Conservation (phyloP, 2,888 invertebrate genomes). For the Nephrotoma guestfalica region DNA sequence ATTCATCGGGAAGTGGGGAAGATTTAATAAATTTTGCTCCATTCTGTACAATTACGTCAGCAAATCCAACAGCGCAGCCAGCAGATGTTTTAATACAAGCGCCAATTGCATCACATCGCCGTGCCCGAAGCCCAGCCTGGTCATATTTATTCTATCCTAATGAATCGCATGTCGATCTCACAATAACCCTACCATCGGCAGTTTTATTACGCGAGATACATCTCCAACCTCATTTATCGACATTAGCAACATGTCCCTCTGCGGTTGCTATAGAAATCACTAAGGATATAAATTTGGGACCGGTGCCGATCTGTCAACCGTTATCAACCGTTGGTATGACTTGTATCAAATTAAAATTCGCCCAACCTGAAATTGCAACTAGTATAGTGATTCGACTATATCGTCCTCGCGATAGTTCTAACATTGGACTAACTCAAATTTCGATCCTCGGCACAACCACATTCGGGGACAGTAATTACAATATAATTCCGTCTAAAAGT, state of each 20-base stretch:
- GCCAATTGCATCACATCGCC: slow-evolving; percentile 60
- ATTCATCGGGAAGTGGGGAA: slow-evolving; percentile 28
- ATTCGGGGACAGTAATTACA: slow-evolving; percentile 42
- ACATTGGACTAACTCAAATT: slow-evolving; percentile 78
- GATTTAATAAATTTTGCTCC: slow-evolving; percentile 84
- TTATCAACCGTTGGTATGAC: slow-evolving; percentile 77
- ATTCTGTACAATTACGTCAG: slow-evolving; percentile 62
- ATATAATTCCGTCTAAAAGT: slow-evolving; percentile 10
- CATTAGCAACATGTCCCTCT: slow-evolving; percentile 74
- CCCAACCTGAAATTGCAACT: slow-evolving; percentile 73
- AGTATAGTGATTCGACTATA: slow-evolving; percentile 51
- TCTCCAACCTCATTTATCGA: slow-evolving; percentile 71
- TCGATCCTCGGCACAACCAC: slow-evolving; percentile 72
- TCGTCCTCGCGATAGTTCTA: slow-evolving; percentile 78
- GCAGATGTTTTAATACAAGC: slow-evolving; percentile 79
- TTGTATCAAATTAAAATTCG: slow-evolving; percentile 67
- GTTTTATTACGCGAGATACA: slow-evolving; percentile 78
- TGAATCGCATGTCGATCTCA: slow-evolving; percentile 79
- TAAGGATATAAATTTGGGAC: slow-evolving; percentile 58
- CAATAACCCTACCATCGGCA: slow-evolving; percentile 75
- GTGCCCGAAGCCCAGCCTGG: slow-evolving; percentile 88
- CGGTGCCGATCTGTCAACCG: slow-evolving; percentile 74
- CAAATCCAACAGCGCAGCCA: slow-evolving; percentile 74
- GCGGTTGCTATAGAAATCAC: slow-evolving; percentile 77
- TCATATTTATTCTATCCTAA: slow-evolving; percentile 88